phyloP scores from a whole-genome alignment of 2,888 invertebrate genomes.

The Eristalinus sepulchralis region DNA sequence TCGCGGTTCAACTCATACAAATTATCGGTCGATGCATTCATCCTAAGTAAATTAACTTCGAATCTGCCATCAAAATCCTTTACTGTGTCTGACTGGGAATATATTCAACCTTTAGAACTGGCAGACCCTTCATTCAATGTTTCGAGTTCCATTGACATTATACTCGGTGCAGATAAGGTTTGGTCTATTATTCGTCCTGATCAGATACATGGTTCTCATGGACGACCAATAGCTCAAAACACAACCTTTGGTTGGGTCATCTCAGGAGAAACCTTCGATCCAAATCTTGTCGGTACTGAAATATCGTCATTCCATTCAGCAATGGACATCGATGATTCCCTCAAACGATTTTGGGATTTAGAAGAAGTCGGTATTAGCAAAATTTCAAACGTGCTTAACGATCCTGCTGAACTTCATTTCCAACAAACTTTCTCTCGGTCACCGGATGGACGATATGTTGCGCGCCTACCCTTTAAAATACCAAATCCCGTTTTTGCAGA shows the following conservation, averaged over 20 bases:
- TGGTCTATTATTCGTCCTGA: background rate
- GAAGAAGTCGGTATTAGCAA: no score
- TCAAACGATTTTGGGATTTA: constrained; percentile 5
- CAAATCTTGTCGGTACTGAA: background rate
- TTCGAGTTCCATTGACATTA: background rate
- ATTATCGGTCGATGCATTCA: background rate
- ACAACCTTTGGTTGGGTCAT: constrained; percentile 17
- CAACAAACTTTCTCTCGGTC: no score
- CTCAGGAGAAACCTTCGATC: constrained; percentile 9
- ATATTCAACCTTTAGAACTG: constrained; percentile 38
- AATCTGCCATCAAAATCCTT: constrained; percentile 9
- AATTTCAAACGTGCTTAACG: no score
- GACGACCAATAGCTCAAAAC: background rate
- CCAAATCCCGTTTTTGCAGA: no score
- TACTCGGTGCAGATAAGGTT: background rate
- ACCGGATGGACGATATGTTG: no score
- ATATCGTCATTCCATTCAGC: background rate
- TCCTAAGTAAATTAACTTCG: background rate
- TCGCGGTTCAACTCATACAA: background rate
- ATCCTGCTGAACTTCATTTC: constrained; percentile 44
- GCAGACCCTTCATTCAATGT: constrained; percentile 6
- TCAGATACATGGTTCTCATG: background rate
- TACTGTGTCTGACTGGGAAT: constrained; percentile 10
- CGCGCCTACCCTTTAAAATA: constrained; percentile 9
- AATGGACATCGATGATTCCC: background rate